phyloP scores from a whole-genome alignment of 2,888 invertebrate genomes.

The Macrosoma leucophasiata region DNA sequence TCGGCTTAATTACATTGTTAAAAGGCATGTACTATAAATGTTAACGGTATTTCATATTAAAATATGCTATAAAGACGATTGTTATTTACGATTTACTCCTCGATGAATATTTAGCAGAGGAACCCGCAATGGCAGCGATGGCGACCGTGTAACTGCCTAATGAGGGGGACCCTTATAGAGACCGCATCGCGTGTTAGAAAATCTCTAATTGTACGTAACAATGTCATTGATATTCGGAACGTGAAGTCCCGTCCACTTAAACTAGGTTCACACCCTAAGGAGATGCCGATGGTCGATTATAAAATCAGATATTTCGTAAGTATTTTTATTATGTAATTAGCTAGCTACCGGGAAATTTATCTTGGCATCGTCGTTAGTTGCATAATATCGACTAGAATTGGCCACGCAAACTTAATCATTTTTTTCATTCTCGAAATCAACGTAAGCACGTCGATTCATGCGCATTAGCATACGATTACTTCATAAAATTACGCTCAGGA shows the following conservation, averaged over 20 bases:
- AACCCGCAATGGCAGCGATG: conserved; percentile 33
- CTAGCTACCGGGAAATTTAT: too few relatives aligned
- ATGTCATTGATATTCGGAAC: conserved; percentile 57
- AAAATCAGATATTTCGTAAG: too few relatives aligned
- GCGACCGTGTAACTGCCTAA: conserved; percentile 55
- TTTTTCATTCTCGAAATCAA: too few relatives aligned
- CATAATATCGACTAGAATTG: too few relatives aligned
- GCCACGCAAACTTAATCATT: too few relatives aligned
- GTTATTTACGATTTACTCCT: conserved; percentile 50
- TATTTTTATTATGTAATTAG: too few relatives aligned
- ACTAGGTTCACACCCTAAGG: conserved; percentile 13
- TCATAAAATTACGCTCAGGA: too few relatives aligned
- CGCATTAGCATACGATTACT: conserved; percentile 54
- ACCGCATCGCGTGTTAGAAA: conserved; percentile 52
- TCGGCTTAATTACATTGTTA: conserved; percentile 56
- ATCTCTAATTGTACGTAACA: conserved; percentile 61
- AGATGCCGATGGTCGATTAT: conserved; percentile 3
- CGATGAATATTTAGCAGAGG: conserved; percentile 63
- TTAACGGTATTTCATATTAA: conserved; percentile 47
- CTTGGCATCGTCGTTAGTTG: too few relatives aligned
- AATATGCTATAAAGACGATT: conserved; percentile 47
- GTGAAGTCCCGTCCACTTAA: conserved; percentile 52
- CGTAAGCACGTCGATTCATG: conserved; percentile 40
- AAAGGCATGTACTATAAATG: conserved; percentile 44
- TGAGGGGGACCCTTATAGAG: conserved; percentile 58